Evolutionary conservation across 2,113 vertebrate genomes (phyloP).

Genomic region (Panurus biarmicus): DNA sequence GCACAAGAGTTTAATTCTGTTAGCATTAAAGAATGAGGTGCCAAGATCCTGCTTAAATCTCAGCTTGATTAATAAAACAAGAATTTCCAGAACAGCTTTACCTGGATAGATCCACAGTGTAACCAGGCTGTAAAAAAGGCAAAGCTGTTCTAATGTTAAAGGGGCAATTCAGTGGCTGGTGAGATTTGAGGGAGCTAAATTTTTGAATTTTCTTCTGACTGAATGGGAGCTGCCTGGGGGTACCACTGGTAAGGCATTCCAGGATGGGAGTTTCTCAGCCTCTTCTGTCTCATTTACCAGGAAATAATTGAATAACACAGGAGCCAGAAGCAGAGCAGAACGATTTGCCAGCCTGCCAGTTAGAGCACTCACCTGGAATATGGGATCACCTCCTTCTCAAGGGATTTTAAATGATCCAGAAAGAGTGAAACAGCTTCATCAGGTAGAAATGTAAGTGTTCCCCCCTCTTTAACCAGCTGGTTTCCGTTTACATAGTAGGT

Average conservation of each 20-base stretch:
- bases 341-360: not conserved
- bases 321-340: not conserved
- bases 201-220: not conserved
- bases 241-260: not conserved
- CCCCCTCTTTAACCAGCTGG: not conserved
- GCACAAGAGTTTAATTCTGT: not conserved
- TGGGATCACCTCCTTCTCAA: not conserved
- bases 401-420: not conserved
- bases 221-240: not conserved
- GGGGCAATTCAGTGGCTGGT: not conserved
- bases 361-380: not conserved
- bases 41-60: not conserved
- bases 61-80: not conserved
- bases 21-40: not conserved
- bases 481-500: not conserved
- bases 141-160: not conserved
- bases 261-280: not conserved
- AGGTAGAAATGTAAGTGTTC: not conserved
- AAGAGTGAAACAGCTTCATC: not conserved
- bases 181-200: not conserved
- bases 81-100: not conserved
- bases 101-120: not conserved
- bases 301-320: not conserved
- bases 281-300: not conserved
- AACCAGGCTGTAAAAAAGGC: not conserved